A percentile compares a stretch with the other conserved stretches of the same genome.
Evolutionary conservation across 2,113 vertebrate species (phyloP).

Genomic region (Catharus minimus): DNA sequence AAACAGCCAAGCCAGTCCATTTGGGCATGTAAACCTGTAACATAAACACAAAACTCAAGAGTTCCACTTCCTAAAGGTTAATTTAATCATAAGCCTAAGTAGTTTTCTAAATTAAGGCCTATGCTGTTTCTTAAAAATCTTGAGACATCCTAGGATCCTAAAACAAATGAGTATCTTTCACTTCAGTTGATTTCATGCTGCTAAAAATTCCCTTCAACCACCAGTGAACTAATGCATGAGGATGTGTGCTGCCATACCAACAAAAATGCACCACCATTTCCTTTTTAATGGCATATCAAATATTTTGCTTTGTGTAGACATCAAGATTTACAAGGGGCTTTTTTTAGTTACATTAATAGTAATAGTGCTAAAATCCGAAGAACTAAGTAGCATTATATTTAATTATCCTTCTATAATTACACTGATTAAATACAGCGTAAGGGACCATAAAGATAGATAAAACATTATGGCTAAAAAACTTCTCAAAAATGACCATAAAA

Average conservation of each 20-base stretch:
- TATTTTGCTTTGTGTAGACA: constrained; percentile 56
- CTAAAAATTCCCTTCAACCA: background rate
- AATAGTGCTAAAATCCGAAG: constrained; percentile 75
- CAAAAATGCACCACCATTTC: background rate
- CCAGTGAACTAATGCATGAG: constrained; percentile 28
- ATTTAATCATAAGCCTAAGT: background rate
- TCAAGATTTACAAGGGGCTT: constrained; percentile 38
- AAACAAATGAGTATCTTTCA: background rate
- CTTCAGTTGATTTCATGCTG: background rate
- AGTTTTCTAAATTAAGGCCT: background rate
- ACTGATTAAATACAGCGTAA: constrained; percentile 81
- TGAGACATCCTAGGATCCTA: background rate
- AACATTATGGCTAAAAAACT: constrained; percentile 80
- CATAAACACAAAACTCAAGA: background rate
- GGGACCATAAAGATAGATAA: constrained; percentile 80
- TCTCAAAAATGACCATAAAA: constrained; percentile 81
- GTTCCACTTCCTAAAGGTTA: background rate
- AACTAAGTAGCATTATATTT: constrained; percentile 78
- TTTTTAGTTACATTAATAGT: constrained; percentile 63
- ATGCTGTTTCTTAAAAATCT: background rate
- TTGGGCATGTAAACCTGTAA: background rate
- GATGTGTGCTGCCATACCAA: background rate
- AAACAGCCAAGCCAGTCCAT: background rate
- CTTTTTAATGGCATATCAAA: constrained; percentile 34
- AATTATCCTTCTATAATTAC: constrained; percentile 82